Evolutionary conservation across 2,797 vertebrate genomes (phyloP).

Genomic region (Spinus olivaceus): DNA sequence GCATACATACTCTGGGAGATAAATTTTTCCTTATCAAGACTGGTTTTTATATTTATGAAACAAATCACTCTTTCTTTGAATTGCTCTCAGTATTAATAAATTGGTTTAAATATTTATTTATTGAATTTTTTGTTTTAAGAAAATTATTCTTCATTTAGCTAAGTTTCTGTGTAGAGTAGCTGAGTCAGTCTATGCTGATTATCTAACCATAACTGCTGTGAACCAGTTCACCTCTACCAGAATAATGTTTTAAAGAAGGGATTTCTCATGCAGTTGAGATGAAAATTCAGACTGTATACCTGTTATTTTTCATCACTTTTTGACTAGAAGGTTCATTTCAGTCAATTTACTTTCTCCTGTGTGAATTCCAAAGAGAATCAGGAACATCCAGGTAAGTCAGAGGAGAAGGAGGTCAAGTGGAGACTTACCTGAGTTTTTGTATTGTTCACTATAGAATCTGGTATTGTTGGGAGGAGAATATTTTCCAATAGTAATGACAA

Average conservation of each 20-base stretch:
- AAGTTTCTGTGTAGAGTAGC: neutral
- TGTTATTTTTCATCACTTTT: neutral
- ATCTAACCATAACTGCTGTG: neutral
- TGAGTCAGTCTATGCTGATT: neutral
- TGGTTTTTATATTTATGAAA: neutral
- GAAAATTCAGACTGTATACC: rapidly evolving
- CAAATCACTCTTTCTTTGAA: neutral
- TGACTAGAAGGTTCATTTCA: neutral
- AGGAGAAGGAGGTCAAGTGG: neutral
- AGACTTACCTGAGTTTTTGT: neutral
- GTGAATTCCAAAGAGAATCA: neutral
- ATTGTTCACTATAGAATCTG: neutral
- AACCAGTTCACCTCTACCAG: neutral
- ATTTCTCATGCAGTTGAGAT: neutral
- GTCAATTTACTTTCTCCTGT: neutral
- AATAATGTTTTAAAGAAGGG: neutral
- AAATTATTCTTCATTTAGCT: neutral
- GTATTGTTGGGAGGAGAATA: neutral
- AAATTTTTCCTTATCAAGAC: neutral
- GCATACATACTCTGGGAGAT: neutral
- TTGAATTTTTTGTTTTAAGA: neutral
- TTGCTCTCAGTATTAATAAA: neutral
- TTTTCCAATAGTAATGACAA: neutral
- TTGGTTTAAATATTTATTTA: neutral
- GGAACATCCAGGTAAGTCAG: neutral